These are phyloP conservation scores for Neodiprion pinetum DNA, from an alignment of 1,140 invertebrate species.

Conservation along the genomic window DNA sequence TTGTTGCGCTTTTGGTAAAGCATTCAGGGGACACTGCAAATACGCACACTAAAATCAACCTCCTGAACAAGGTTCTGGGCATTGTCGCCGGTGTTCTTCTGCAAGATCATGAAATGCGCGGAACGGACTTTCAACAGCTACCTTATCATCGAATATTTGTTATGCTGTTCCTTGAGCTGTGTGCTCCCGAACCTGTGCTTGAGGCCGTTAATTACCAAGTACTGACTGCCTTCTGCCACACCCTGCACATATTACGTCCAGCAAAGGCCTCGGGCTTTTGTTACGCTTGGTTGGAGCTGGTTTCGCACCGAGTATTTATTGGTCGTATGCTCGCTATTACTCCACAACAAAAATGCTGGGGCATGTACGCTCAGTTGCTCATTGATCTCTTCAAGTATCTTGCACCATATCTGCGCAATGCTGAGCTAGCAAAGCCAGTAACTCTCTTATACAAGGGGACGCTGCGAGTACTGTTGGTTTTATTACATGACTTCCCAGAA, in stretches of 20 bases:
- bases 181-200: constrained; percentile 89
- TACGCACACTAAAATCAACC: constrained; percentile 93
- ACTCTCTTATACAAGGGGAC: constrained; percentile 96
- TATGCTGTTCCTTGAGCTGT: constrained; percentile 96
- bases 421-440: constrained; percentile 92
- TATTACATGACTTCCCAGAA: constrained; percentile 99
- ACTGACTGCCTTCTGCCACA: constrained; percentile 90
- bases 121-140: constrained; percentile 93
- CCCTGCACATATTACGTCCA: constrained; percentile 90
- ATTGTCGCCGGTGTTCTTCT: constrained; percentile 94
- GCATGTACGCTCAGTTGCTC: constrained; percentile 89
- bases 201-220: constrained; percentile 93
- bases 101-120: constrained; percentile 91
- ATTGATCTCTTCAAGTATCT: constrained; percentile 97
- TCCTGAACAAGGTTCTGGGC: constrained; percentile 95
- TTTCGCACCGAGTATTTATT: constrained; percentile 96
- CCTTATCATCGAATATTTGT: constrained; percentile 98
- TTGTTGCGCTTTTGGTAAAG: constrained; percentile 96
- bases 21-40: constrained; percentile 90
- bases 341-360: constrained; percentile 85
- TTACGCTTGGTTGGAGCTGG: constrained; percentile 97
- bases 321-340: constrained; percentile 91
- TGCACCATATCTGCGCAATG: constrained; percentile 95
- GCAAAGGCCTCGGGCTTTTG: constrained; percentile 96
- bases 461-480: constrained; percentile 90